phyloP scores from a whole-genome alignment of 2,113 vertebrate species.

The Typhlomys cinereus region DNA sequence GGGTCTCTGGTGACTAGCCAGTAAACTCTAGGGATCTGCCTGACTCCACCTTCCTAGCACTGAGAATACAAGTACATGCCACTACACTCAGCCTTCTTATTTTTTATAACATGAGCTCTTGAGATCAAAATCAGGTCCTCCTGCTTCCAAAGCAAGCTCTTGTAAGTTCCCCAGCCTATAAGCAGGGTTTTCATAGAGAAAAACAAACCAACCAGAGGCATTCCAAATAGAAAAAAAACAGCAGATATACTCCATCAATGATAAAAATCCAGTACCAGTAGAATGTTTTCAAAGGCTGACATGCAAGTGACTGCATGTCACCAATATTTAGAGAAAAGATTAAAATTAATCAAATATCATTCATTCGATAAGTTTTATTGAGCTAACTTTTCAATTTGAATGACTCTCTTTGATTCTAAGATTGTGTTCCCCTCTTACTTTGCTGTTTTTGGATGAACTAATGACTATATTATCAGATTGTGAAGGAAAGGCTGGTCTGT shows the following conservation, averaged over 20 bases:
- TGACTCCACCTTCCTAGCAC: not conserved
- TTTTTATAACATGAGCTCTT: not conserved
- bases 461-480: not conserved
- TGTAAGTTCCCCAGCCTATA: not conserved
- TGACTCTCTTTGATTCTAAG: conserved; percentile 7
- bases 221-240: conserved; percentile 7
- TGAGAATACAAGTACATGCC: not conserved
- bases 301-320: not conserved
- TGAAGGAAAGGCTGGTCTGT: not conserved
- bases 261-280: not conserved
- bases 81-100: not conserved
- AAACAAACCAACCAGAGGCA: not conserved
- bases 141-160: too few species aligned
- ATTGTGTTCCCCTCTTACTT: not conserved
- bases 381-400: not conserved
- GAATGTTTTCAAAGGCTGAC: not conserved
- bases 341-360: not conserved
- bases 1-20: too few species aligned
- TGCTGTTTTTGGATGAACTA: not conserved
- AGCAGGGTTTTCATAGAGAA: not conserved
- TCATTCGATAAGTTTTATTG: not conserved
- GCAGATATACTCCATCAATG: not conserved
- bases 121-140: too few species aligned
- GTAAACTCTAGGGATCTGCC: not conserved
- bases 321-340: not conserved